Percentiles rank a stretch among this genome's conserved stretches.
These are phyloP conservation scores for Octomys mimax DNA, from an alignment of 2,797 vertebrate genomes.

Conservation along the genomic window DNA sequence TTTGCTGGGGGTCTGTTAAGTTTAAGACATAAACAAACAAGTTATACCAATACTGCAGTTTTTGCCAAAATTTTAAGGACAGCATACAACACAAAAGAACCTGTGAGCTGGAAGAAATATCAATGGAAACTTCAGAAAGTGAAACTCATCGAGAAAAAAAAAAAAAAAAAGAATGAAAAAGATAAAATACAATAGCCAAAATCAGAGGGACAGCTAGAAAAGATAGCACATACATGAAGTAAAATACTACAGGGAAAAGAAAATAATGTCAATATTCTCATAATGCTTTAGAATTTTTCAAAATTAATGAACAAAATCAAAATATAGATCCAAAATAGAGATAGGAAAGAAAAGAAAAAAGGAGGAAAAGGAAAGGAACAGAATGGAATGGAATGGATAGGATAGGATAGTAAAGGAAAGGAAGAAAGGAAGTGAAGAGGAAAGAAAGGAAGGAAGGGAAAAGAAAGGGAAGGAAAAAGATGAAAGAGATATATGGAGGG, in stretches of 20 bases:
- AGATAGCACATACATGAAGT: background rate
- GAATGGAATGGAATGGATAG: rapidly evolving
- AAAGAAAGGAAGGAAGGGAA: background rate
- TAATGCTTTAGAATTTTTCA: background rate
- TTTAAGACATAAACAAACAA: background rate
- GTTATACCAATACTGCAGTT: background rate
- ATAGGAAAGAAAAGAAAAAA: background rate
- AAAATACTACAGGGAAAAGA: background rate
- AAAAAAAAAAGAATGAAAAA: background rate
- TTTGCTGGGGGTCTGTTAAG: background rate
- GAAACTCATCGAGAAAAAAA: background rate
- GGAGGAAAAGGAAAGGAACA: rapidly evolving
- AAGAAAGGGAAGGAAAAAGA: background rate
- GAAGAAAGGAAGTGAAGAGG: background rate
- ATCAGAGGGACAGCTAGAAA: background rate
- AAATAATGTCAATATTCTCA: background rate
- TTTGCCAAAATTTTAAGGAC: background rate
- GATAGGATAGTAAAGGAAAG: background rate
- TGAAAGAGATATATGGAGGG: too few species aligned
- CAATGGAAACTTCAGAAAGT: background rate
- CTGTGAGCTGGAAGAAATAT: background rate
- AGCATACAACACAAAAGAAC: background rate
- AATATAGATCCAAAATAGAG: background rate
- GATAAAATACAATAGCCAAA: background rate
- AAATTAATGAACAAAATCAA: background rate